These are phyloP conservation scores for Lampris incognitus DNA, from an alignment of 2,113 vertebrate genomes.

Conservation along the genomic window DNA sequence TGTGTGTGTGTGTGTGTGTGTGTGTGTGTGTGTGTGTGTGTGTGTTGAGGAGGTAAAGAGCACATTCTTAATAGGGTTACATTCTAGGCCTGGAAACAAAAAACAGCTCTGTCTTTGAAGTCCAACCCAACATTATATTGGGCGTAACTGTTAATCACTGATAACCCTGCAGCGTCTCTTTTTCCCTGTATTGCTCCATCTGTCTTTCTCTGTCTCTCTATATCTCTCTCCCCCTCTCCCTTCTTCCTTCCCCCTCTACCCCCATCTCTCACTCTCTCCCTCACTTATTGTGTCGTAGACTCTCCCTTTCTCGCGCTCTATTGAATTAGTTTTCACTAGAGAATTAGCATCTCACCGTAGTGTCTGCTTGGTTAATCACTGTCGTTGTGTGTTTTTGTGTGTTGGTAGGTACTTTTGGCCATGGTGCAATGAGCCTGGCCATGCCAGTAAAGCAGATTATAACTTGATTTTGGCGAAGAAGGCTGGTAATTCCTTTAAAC, in stretches of 20 bases:
- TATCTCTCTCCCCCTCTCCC: constrained; percentile 87
- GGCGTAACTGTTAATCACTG: constrained; percentile 92
- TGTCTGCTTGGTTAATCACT: constrained; percentile 87
- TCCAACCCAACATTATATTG: constrained; percentile 79
- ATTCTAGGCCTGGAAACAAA: constrained; percentile 57
- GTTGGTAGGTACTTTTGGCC: constrained; percentile 58
- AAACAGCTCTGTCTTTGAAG: constrained; percentile 80
- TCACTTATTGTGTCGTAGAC: constrained; percentile 66
- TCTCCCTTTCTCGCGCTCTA: constrained; percentile 85
- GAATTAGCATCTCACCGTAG: constrained; percentile 79
- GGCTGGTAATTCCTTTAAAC: constrained; percentile 96
- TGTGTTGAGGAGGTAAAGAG: constrained; percentile 36
- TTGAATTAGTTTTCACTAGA: constrained; percentile 82
- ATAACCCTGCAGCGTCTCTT: constrained; percentile 87
- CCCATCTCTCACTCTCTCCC: constrained; percentile 89
- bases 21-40: constrained; percentile 20
- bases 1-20: constrained; percentile 8
- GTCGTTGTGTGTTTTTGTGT: constrained; percentile 36
- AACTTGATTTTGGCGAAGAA: constrained; percentile 97
- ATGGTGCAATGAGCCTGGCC: constrained; percentile 55
- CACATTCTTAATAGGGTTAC: constrained; percentile 73
- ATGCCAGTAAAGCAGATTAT: constrained; percentile 96
- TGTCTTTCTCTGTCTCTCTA: constrained; percentile 26
- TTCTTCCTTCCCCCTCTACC: constrained; percentile 84
- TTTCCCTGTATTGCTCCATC: constrained; percentile 33